These are phyloP conservation scores for Dolichopus griseipennis DNA, from an alignment of 2,888 invertebrate genomes.

Conservation along the genomic window DNA sequence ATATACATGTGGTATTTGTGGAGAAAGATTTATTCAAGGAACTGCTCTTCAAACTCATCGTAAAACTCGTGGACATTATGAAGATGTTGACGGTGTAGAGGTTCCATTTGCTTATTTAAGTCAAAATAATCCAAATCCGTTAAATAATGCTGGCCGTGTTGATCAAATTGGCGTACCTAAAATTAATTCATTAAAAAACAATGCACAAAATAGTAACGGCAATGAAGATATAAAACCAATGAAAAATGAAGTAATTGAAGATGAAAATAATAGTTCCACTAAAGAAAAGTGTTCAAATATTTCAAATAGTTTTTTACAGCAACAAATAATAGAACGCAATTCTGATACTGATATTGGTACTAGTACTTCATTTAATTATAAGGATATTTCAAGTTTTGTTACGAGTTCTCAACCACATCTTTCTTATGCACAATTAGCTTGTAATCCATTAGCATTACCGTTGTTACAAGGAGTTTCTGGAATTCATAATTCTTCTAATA, in stretches of 20 bases:
- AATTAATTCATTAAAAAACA: background rate
- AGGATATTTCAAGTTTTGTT: constrained; percentile 1
- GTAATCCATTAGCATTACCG: background rate
- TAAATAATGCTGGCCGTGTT: background rate
- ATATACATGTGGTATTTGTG: too few relatives aligned
- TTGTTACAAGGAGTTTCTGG: background rate
- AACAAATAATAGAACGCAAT: background rate
- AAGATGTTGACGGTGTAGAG: constrained; percentile 19
- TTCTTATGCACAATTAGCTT: background rate
- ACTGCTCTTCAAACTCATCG: constrained; percentile 55
- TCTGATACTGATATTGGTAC: background rate
- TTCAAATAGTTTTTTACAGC: background rate
- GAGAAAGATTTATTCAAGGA: constrained; percentile 59
- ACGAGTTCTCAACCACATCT: background rate
- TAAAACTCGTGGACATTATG: constrained; percentile 34
- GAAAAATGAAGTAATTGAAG: background rate
- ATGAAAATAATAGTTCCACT: background rate
- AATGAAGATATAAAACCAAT: background rate
- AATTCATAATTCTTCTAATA: background rate
- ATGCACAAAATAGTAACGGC: too few relatives aligned
- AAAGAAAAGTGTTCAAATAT: background rate
- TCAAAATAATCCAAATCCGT: too few relatives aligned
- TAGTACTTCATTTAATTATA: background rate
- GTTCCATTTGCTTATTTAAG: background rate
- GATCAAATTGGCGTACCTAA: constrained; percentile 8